Evolutionary conservation across 2,888 invertebrate species (phyloP).

Genomic region (Muscina levida): DNA sequence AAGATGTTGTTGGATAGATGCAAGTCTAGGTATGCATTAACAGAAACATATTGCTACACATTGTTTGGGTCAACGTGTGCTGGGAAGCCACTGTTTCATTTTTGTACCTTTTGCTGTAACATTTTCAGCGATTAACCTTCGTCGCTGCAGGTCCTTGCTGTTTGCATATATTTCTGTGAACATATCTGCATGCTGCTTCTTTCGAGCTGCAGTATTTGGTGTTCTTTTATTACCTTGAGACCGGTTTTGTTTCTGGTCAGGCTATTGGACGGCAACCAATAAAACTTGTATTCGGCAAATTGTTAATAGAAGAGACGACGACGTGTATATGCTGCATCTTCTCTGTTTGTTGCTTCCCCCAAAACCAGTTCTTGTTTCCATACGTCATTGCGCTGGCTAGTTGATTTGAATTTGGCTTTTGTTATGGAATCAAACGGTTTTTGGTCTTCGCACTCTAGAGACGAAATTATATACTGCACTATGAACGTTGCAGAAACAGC

Average conservation of each 20-base stretch:
- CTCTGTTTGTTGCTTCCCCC: neutral
- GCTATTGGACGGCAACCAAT: conserved; percentile 17
- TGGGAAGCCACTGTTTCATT: too few relatives aligned
- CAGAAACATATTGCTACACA: neutral
- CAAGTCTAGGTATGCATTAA: neutral
- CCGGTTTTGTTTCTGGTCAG: conserved; percentile 25
- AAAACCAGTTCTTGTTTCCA: conserved; percentile 9
- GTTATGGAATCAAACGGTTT: neutral
- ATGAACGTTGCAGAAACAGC: too few relatives aligned
- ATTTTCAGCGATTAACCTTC: too few relatives aligned
- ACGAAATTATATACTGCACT: too few relatives aligned
- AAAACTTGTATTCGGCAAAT: conserved; percentile 29
- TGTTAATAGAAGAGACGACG: neutral
- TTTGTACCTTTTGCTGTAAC: too few relatives aligned
- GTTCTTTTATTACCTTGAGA: conserved; percentile 31
- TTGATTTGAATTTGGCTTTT: too few relatives aligned
- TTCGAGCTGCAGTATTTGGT: conserved; percentile 9
- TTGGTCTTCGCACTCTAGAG: too few relatives aligned
- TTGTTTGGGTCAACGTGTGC: too few relatives aligned
- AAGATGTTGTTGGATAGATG: neutral
- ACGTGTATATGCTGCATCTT: neutral
- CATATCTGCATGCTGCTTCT: conserved; percentile 21
- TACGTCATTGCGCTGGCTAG: neutral
- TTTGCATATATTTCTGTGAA: neutral
- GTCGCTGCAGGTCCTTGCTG: too few relatives aligned